A percentile compares a stretch with the other conserved stretches of the same genome.
phyloP scores from a whole-genome alignment of 2,797 vertebrate species.

The Pangasius larnaudii region DNA sequence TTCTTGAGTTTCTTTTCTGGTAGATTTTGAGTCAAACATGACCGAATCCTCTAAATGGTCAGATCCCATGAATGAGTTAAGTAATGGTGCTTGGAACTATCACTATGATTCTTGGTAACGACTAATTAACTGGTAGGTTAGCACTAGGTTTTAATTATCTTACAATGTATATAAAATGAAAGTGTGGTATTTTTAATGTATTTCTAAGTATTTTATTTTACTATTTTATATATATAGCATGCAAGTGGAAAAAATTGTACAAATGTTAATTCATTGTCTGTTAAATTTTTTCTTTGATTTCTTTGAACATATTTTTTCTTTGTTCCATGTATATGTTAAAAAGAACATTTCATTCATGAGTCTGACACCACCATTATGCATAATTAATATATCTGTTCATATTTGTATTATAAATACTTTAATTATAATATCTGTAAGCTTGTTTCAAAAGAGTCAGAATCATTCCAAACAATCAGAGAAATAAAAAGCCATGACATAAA shows the following conservation, averaged over 20 bases:
- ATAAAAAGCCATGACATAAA: background rate
- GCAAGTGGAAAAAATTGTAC: background rate
- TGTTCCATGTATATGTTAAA: no score
- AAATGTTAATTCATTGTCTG: background rate
- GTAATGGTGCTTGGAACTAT: no score
- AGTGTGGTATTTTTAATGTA: background rate
- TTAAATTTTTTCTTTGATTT: background rate
- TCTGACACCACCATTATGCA: no score
- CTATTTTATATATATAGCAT: background rate
- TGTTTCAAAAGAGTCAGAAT: background rate
- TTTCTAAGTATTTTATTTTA: background rate
- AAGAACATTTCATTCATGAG: no score
- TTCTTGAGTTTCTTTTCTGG: background rate
- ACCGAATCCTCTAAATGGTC: no score
- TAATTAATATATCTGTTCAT: no score
- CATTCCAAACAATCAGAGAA: background rate
- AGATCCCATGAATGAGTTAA: no score
- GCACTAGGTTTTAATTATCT: background rate
- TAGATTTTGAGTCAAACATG: background rate
- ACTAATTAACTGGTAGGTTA: background rate
- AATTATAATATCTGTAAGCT: no score
- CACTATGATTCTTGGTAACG: no score
- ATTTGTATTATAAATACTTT: no score
- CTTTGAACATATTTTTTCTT: no score
- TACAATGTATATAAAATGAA: background rate